Conservation (phyloP, 64 coral and sea anemone genomes). For the Porites australiensis region DNA sequence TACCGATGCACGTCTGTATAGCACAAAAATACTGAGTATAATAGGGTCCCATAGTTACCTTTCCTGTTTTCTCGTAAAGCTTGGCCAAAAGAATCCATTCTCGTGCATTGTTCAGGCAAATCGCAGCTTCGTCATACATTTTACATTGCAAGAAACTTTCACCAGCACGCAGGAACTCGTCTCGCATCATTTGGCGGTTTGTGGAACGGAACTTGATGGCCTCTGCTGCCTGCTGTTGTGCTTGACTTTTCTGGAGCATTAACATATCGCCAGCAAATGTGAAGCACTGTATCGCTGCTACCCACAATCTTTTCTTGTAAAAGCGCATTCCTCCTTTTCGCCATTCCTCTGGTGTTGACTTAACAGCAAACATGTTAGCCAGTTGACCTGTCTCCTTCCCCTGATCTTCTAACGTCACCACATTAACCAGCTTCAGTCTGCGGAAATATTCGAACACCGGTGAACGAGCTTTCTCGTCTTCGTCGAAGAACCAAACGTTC, state of each 20-base stretch:
- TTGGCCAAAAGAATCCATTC: conserved; percentile 38
- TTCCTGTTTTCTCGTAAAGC: conserved; percentile 48
- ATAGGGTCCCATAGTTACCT: conserved; percentile 19
- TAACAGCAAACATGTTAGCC: conserved; percentile 41
- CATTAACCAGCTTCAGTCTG: conserved; percentile 27
- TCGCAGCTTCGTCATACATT: conserved; percentile 44
- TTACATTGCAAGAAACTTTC: conserved; percentile 26
- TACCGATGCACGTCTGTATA: no score
- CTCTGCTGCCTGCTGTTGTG: conserved; percentile 51
- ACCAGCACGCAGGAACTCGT: conserved; percentile 47
- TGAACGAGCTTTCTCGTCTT: conserved; percentile 42
- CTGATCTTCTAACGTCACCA: not conserved
- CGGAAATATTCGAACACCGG: conserved; percentile 59
- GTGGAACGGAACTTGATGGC: conserved; percentile 14
- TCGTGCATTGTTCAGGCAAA: conserved; percentile 53
- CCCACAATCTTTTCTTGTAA: conserved; percentile 53
- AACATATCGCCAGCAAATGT: conserved; percentile 18
- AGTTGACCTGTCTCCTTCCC: not conserved
- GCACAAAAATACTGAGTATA: no score
- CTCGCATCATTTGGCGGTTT: conserved; percentile 42
- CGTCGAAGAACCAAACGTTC: conserved; percentile 83
- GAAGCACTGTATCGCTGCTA: conserved; percentile 50
- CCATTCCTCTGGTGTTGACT: conserved; percentile 57
- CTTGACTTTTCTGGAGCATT: conserved; percentile 50
- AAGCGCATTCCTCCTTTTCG: conserved; percentile 41